phyloP scores from a whole-genome alignment of 2,797 vertebrate species.

The Harpagifer antarcticus region DNA sequence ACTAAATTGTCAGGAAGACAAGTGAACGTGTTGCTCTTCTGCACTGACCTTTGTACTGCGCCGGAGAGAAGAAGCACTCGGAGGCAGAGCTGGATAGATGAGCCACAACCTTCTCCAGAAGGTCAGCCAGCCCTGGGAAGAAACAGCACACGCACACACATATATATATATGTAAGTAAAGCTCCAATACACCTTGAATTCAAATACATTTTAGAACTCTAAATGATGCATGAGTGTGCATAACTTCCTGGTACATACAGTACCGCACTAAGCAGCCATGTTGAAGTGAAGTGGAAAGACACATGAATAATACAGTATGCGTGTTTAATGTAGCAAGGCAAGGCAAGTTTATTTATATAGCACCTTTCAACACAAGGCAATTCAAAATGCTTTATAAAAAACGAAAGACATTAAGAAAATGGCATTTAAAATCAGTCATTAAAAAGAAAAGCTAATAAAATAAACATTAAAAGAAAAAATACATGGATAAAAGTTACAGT shows the following conservation, averaged over 20 bases:
- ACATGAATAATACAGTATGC: constrained; percentile 3
- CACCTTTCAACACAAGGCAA: too few relatives aligned
- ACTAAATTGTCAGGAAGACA: constrained; percentile 20
- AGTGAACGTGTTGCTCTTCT: not conserved
- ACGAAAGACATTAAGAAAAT: too few relatives aligned
- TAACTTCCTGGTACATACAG: not conserved
- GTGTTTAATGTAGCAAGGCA: constrained; percentile 12
- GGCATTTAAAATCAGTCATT: too few relatives aligned
- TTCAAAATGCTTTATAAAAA: too few relatives aligned
- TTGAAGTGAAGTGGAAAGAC: not conserved
- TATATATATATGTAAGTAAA: not conserved
- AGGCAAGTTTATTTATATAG: too few relatives aligned
- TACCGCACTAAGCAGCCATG: not conserved
- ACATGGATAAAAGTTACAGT: too few relatives aligned
- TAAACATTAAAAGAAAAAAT: too few relatives aligned
- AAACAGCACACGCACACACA: constrained; percentile 18
- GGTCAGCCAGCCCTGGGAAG: constrained; percentile 89
- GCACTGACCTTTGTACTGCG: constrained; percentile 89
- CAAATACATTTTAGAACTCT: not conserved
- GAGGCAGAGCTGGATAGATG: constrained; percentile 84
- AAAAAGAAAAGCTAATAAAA: too few relatives aligned
- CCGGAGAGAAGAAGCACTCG: constrained; percentile 87
- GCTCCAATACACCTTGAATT: constrained; percentile 3
- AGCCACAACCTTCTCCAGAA: constrained; percentile 89
- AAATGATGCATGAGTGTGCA: not conserved